Evolutionary conservation across 2,797 vertebrate species (phyloP).

Genomic region (Mus caroli): DNA sequence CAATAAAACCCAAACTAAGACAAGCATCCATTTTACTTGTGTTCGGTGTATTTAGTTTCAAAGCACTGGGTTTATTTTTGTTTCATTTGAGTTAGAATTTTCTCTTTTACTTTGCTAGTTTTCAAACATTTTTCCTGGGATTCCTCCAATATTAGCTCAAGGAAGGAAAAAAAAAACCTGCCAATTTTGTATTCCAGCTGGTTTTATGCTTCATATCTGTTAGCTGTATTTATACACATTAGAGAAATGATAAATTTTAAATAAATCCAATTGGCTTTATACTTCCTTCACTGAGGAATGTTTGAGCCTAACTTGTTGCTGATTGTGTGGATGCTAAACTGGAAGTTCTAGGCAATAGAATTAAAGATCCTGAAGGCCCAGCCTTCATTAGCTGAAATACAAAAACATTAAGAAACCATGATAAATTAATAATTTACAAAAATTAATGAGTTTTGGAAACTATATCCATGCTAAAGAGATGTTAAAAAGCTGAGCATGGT

Average conservation of each 20-base stretch:
- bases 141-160: background rate
- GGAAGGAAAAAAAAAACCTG: background rate
- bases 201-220: background rate
- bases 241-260: background rate
- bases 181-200: background rate
- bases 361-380: background rate
- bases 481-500: background rate
- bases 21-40: background rate
- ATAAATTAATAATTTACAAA: background rate
- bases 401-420: background rate
- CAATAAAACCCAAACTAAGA: background rate
- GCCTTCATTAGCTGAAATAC: background rate
- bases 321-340: background rate
- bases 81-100: background rate
- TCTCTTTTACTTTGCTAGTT: background rate
- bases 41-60: background rate
- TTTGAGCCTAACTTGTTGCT: background rate
- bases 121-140: background rate
- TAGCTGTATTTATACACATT: background rate
- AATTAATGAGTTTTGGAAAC: background rate
- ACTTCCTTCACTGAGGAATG: background rate
- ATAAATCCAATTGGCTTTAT: background rate
- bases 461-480: background rate
- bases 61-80: background rate
- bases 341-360: background rate